phyloP scores from a whole-genome alignment of 2,113 vertebrate genomes.

The Lagopus muta region DNA sequence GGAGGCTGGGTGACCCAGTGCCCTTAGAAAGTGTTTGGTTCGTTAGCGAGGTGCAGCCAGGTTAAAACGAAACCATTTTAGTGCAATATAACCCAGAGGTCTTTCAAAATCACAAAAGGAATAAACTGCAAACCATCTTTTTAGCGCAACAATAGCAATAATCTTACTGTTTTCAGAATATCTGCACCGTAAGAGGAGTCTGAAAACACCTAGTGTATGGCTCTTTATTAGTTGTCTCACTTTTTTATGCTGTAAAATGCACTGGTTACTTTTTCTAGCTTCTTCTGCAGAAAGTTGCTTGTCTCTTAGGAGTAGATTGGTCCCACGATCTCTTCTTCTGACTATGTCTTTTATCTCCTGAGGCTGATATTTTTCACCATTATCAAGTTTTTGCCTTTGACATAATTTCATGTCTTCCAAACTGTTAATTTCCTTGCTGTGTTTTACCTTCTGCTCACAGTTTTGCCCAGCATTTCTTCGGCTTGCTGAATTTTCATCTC shows the following conservation, averaged over 20 bases:
- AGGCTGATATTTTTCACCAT: background rate
- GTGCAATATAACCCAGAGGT: background rate
- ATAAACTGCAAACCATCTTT: background rate
- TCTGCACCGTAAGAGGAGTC: background rate
- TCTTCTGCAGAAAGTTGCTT: background rate
- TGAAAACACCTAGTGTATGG: background rate
- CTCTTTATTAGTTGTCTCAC: background rate
- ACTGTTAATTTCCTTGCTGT: background rate
- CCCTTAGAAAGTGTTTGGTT: background rate
- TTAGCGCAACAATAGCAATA: background rate
- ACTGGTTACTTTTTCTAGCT: background rate
- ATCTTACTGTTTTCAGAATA: background rate
- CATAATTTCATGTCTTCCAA: background rate
- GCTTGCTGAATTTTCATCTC: slow-evolving; percentile 40
- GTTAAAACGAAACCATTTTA: slow-evolving; percentile 15
- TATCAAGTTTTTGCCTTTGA: background rate
- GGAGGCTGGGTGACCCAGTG: background rate
- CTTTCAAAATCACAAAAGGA: background rate
- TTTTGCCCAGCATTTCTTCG: slow-evolving; percentile 22
- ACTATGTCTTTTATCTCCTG: background rate
- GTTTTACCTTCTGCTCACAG: background rate
- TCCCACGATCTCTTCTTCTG: background rate
- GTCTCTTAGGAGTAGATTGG: background rate
- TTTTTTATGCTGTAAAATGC: background rate
- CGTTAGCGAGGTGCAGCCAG: background rate